Base-by-base conservation (phyloP, 2,797 vertebrate genomes). In the Phrynocephalus forsythii region DNA sequence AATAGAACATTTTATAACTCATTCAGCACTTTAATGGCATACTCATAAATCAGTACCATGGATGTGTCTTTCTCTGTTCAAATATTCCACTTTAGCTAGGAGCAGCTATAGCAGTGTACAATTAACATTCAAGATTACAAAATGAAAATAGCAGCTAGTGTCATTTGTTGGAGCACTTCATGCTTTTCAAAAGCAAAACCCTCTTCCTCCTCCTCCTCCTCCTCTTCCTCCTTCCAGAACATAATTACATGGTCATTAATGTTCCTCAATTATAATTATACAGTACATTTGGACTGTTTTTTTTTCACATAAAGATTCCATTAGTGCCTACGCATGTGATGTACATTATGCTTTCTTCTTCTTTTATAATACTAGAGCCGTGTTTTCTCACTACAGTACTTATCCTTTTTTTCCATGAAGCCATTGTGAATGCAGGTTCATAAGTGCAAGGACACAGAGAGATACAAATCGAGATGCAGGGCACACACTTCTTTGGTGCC, bases 1-100 rank as follows among this genome's bases (percentile, higher is more conserved):
- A 56, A 82, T 50, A 63, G 30, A 71, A 87, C 60, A 87, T 94
- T 93, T 90, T 26, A 20, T 91, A 86, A 84, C 90, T 60, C 52
- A 75, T 73, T 85, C 85, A 89, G 87, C 90, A 81, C 68, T 92
- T 94, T 94, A 93, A 86, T 75, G 91, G 77, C 87, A 88, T 68
- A 26, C 16, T 75, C 87, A 22, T 73, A 92, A 87, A 44, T 63
- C 86, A 93, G 81, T 88, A 91, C 92, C 1, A 0, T 69, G 73
- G 56, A 73, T 87, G 38, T 68, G 86, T 93, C 69, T 92, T 84
- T 91, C 91, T 91, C 1, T 28, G 92, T 73, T 90, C 82, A 81
- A 86, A 94, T 88, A 86, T 84, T 86, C 82, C 75, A 87, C 1
- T 87, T 90, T 18, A 83, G 9, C 52, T 93, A 67, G 83, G 87